Conservation (phyloP, 2,113 vertebrate genomes). For the Arenaria interpres region DNA sequence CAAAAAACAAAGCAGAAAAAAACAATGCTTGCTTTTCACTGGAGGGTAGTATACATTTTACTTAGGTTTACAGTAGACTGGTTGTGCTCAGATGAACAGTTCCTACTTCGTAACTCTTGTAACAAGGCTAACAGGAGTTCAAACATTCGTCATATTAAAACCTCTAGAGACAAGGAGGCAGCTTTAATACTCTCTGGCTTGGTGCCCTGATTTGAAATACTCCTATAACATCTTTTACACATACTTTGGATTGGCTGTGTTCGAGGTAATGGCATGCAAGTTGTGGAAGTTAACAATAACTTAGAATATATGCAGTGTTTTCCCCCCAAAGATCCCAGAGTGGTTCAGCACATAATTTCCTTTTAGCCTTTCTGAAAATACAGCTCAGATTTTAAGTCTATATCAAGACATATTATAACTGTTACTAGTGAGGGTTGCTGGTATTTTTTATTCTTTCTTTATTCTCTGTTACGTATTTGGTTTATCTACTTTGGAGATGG, state of each 20-base stretch:
- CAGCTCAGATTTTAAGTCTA: background rate
- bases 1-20: background rate
- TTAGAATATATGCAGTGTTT: background rate
- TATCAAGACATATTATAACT: background rate
- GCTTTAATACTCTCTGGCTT: constrained; percentile 30
- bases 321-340: background rate
- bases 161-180: constrained; percentile 1
- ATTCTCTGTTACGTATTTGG: background rate
- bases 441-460: background rate
- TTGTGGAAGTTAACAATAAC: background rate
- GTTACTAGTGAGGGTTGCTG: background rate
- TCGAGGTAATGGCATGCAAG: background rate
- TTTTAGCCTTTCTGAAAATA: background rate
- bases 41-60: background rate
- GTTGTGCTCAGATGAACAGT: constrained; percentile 1
- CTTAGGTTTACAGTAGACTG: background rate
- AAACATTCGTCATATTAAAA: background rate
- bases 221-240: background rate
- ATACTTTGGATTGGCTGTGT: background rate
- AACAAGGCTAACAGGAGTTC: constrained; percentile 48
- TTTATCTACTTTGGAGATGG: background rate
- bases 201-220: background rate
- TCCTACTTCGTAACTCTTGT: background rate
- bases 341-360: background rate
- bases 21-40: background rate